Conservation (phyloP, 2,797 vertebrate species). For the Rousettus madagascariensis region DNA sequence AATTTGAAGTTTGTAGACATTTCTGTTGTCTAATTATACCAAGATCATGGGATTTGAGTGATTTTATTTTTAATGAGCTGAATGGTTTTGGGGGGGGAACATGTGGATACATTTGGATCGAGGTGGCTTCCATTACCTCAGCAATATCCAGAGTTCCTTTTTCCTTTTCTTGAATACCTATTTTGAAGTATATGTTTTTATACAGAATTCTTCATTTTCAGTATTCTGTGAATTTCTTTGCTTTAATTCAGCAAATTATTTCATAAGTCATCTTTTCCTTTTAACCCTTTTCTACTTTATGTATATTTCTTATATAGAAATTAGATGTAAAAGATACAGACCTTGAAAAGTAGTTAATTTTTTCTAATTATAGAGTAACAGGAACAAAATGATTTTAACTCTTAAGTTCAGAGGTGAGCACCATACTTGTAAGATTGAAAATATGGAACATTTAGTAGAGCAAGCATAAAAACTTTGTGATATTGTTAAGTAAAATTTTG, state of each 20-base stretch:
- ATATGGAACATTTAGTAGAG: background rate
- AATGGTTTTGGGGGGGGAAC: background rate
- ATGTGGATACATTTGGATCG: constrained; percentile 10
- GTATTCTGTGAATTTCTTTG: constrained; percentile 38
- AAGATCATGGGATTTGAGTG: background rate
- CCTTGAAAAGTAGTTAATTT: background rate
- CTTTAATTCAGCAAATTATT: constrained; percentile 4
- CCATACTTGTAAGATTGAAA: constrained; percentile 1
- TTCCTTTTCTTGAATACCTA: background rate
- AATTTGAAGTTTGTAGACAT: constrained; percentile 24
- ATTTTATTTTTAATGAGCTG: constrained; percentile 17
- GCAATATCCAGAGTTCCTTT: background rate
- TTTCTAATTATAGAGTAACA: constrained; percentile 20
- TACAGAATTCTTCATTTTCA: background rate
- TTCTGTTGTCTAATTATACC: background rate
- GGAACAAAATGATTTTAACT: background rate
- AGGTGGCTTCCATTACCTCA: background rate
- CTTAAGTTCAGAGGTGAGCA: background rate
- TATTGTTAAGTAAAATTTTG: constrained; percentile 2
- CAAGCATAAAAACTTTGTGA: constrained; percentile 22
- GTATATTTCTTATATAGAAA: constrained; percentile 21
- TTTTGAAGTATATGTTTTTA: background rate
- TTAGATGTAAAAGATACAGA: background rate
- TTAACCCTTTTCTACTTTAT: constrained; percentile 14
- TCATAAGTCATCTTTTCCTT: background rate